Evolutionary conservation across 2,888 invertebrate genomes (phyloP).

Genomic region (Papilio demoleus): DNA sequence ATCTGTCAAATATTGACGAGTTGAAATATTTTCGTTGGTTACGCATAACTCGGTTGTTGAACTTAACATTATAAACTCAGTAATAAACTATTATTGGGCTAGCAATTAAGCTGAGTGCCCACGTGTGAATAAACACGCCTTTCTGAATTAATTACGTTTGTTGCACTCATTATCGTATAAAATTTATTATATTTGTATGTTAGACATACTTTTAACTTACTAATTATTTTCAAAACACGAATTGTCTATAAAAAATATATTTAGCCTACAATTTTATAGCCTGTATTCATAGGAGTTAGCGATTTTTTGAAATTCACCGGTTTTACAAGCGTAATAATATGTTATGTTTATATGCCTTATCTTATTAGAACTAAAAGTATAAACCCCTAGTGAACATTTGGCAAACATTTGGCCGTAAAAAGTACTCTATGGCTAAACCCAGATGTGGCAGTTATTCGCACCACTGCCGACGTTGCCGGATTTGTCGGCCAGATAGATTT

Average conservation of each 20-base stretch:
- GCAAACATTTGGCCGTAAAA: conserved; percentile 8
- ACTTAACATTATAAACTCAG: conserved; percentile 31
- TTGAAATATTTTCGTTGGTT: neutral
- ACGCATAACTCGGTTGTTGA: conserved; percentile 29
- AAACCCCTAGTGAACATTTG: neutral
- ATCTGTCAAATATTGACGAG: neutral
- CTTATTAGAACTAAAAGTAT: neutral
- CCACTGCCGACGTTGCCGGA: conserved; percentile 43
- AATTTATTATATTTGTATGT: neutral
- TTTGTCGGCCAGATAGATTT: conserved; percentile 42
- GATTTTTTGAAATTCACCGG: neutral
- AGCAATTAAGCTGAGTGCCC: conserved; percentile 39
- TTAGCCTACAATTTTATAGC: neutral
- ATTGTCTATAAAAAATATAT: no score
- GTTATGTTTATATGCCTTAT: neutral
- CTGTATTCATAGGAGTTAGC: neutral
- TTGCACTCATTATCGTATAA: conserved; percentile 13
- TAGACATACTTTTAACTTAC: neutral
- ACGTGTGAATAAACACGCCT: conserved; percentile 33
- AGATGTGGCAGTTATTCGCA: conserved; percentile 33
- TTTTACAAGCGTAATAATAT: neutral
- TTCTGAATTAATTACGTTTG: conserved; percentile 2
- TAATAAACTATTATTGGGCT: conserved; percentile 40
- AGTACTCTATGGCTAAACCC: conserved; percentile 30
- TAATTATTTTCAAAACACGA: no score